These are phyloP conservation scores for Cataglyphis rosenhaueri DNA, from an alignment of 2,888 invertebrate species.

Conservation along the genomic window DNA sequence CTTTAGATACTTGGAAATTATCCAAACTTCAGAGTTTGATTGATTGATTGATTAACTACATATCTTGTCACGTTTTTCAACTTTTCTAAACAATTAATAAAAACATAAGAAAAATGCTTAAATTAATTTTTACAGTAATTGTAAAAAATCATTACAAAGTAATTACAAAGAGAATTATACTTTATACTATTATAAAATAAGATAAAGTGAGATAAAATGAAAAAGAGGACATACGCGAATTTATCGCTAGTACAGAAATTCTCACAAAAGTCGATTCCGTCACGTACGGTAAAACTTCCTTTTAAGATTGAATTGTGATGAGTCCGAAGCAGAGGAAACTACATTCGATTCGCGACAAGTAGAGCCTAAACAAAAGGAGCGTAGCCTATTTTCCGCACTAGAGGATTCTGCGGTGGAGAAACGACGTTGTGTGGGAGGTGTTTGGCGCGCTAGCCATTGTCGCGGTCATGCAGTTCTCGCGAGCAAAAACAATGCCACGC, in stretches of 20 bases:
- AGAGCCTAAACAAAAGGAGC: slow-evolving; percentile 66
- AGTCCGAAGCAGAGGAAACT: slow-evolving; percentile 39
- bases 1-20: background rate
- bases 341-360: slow-evolving; percentile 1
- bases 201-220: background rate
- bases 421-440: background rate
- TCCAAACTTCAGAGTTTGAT: background rate
- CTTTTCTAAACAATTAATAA: background rate
- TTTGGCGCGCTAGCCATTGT: slow-evolving; percentile 32
- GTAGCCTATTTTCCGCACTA: slow-evolving; percentile 69
- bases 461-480: slow-evolving; percentile 22
- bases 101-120: background rate
- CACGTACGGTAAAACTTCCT: background rate
- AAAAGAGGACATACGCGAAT: background rate
- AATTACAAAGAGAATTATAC: background rate
- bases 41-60: background rate
- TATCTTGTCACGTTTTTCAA: background rate
- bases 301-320: slow-evolving; percentile 39
- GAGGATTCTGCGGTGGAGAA: slow-evolving; percentile 18
- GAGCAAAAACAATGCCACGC: slow-evolving; percentile 61
- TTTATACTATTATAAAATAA: background rate
- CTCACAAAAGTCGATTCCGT: slow-evolving; percentile 19
- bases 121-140: background rate
- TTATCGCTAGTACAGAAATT: slow-evolving; percentile 7
- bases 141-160: background rate